Conservation (phyloP, 2,113 vertebrate genomes). For the Callipepla squamata region DNA sequence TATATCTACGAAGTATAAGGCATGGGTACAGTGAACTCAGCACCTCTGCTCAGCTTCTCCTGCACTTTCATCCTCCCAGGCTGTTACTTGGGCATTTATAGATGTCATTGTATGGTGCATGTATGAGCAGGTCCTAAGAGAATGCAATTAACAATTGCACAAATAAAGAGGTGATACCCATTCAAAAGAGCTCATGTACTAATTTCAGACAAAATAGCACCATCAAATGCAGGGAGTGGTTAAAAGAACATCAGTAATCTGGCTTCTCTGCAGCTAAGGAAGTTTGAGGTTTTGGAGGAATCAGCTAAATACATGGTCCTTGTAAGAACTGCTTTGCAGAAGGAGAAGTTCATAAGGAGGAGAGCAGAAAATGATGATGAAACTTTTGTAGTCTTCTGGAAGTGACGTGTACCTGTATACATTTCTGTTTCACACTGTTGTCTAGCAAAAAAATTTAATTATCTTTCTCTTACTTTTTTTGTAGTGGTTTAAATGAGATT, state of each 20-base stretch:
- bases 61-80: not conserved
- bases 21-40: accelerated
- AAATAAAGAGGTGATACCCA: not conserved
- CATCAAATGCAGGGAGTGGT: not conserved
- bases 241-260: not conserved
- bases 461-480: not conserved
- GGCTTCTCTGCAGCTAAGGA: not conserved
- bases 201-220: not conserved
- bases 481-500: constrained; percentile 23
- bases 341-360: not conserved
- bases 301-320: not conserved
- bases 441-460: not conserved
- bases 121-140: not conserved
- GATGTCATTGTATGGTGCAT: accelerated
- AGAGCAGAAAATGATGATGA: not conserved
- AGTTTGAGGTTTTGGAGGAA: not conserved
- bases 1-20: not conserved
- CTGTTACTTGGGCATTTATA: not conserved
- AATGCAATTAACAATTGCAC: not conserved
- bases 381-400: not conserved
- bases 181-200: not conserved
- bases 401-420: not conserved
- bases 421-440: not conserved
- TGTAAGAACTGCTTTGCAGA: not conserved
- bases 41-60: not conserved